Conservation (phyloP, 2,113 vertebrate species). For the Peromyscus leucopus region DNA sequence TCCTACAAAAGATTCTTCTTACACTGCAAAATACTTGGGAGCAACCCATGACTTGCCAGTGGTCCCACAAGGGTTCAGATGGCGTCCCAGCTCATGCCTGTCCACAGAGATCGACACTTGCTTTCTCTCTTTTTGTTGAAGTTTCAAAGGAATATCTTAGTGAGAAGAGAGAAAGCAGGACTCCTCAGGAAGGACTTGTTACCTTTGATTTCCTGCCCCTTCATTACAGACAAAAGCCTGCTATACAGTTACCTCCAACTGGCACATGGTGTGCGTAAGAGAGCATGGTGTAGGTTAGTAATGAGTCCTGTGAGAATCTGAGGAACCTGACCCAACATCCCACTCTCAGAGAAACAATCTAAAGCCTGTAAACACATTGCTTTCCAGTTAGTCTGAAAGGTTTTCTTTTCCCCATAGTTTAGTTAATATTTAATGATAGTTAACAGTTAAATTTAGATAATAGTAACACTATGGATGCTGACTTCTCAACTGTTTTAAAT, state of each 20-base stretch:
- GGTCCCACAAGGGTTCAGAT: not conserved
- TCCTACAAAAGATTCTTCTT: conserved; percentile 56
- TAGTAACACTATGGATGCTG: not conserved
- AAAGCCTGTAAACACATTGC: conserved; percentile 52
- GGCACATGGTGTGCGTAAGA: conserved; percentile 40
- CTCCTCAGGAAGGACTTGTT: conserved; percentile 72
- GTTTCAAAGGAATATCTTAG: conserved; percentile 68
- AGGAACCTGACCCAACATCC: conserved; percentile 61
- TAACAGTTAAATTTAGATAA: not conserved
- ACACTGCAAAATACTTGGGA: conserved; percentile 24
- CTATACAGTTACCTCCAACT: conserved; percentile 73
- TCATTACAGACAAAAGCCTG: conserved; percentile 76
- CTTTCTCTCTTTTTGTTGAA: conserved; percentile 51
- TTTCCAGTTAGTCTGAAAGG: conserved; percentile 26
- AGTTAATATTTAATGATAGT: not conserved
- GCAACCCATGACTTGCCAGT: conserved; percentile 25
- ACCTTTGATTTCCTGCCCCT: conserved; percentile 74
- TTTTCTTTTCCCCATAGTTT: not conserved
- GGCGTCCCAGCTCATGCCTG: conserved; percentile 2
- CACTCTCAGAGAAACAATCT: conserved; percentile 65
- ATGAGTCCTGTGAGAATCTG: conserved; percentile 60
- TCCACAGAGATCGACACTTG: conserved; percentile 52
- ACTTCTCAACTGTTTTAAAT: not conserved
- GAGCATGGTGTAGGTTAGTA: conserved; percentile 57
- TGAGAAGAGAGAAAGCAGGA: conserved; percentile 28